These are phyloP conservation scores for Cherax destructor DNA, from an alignment of 1,140 invertebrate species.

Conservation along the genomic window DNA sequence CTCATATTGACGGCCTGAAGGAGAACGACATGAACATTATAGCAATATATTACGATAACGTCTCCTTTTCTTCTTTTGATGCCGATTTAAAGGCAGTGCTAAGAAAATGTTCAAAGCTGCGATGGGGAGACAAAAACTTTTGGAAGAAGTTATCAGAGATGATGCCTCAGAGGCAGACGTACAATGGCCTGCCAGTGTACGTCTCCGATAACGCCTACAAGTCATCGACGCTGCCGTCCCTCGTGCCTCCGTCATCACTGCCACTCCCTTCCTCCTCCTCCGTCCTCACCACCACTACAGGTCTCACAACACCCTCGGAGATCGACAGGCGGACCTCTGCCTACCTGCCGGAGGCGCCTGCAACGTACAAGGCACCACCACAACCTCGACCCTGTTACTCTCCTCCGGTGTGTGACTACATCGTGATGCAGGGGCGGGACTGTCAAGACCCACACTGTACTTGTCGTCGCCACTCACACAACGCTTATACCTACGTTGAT, in stretches of 20 bases:
- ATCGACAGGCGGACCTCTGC: constrained; percentile 32
- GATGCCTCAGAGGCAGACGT: constrained; percentile 78
- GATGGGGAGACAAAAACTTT: constrained; percentile 93
- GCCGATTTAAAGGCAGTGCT: constrained; percentile 92
- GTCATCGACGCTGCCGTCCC: constrained; percentile 52
- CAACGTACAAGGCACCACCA: constrained; percentile 44
- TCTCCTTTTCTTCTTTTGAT: constrained; percentile 88
- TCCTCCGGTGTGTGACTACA: constrained; percentile 49
- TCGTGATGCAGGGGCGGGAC: constrained; percentile 55
- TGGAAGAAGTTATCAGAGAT: constrained; percentile 95
- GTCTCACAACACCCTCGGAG: constrained; percentile 65
- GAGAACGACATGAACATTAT: constrained; percentile 88
- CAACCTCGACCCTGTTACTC: constrained; percentile 53
- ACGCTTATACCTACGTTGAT: constrained; percentile 51
- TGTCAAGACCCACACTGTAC: constrained; percentile 48
- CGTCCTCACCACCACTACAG: constrained; percentile 65
- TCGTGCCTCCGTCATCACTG: constrained; percentile 36
- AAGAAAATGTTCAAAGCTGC: constrained; percentile 92
- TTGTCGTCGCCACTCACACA: constrained; percentile 49
- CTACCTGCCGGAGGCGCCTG: constrained; percentile 39
- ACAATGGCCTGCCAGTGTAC: constrained; percentile 61
- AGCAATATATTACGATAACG: constrained; percentile 88
- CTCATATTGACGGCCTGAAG: constrained; percentile 90
- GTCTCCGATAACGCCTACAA: constrained; percentile 59
- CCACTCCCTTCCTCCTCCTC: constrained; percentile 66